Percentiles rank a stretch among this genome's conserved stretches.
Evolutionary conservation across 1,140 invertebrate species (phyloP).

Genomic region (Nasonia longicornis): DNA sequence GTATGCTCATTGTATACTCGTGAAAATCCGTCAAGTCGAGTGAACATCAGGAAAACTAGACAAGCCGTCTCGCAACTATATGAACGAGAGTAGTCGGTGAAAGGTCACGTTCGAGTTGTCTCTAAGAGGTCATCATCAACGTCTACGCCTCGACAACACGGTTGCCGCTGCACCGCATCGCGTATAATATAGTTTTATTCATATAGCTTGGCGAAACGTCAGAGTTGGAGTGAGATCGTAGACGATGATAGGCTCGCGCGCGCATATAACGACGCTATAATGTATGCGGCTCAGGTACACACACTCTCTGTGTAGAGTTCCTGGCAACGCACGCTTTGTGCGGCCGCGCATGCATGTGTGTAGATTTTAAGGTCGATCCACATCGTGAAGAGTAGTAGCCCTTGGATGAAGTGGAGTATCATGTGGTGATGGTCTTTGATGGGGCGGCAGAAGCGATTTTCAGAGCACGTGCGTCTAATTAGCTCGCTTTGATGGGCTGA

Average conservation of each 20-base stretch:
- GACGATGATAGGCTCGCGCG: not conserved
- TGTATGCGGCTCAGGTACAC: constrained; percentile 6
- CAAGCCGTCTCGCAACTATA: not conserved
- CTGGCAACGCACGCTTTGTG: not conserved
- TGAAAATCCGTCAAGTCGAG: not conserved
- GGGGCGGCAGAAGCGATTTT: not conserved
- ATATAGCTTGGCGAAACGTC: not conserved
- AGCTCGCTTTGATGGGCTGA: too few relatives aligned
- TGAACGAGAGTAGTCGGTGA: not conserved
- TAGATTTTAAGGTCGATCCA: not conserved
- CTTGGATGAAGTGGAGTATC: too few relatives aligned
- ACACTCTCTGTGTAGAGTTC: not conserved
- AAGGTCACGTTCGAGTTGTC: constrained; percentile 23
- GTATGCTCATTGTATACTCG: too few relatives aligned
- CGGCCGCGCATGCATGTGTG: constrained; percentile 1
- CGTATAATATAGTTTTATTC: not conserved
- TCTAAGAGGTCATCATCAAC: constrained; percentile 2
- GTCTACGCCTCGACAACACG: not conserved
- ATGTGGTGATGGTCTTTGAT: not conserved
- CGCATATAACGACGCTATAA: not conserved
- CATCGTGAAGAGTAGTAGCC: too few relatives aligned
- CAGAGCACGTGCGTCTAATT: not conserved
- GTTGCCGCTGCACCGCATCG: not conserved
- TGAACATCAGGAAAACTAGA: not conserved
- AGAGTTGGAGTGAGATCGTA: not conserved